phyloP scores from a whole-genome alignment of 2,113 vertebrate species.

The Morone saxatilis region DNA sequence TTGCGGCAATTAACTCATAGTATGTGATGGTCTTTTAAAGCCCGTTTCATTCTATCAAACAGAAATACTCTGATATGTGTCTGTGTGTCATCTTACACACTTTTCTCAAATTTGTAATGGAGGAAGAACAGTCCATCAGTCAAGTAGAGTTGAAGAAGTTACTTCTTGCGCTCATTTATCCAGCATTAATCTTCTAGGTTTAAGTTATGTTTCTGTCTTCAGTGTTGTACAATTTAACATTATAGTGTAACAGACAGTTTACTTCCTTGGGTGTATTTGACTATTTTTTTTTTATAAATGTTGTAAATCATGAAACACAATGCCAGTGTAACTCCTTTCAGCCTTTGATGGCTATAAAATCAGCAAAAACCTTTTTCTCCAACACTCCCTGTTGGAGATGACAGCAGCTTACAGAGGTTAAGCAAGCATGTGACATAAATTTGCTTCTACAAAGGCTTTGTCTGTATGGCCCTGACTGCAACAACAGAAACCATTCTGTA shows the following conservation, averaged over 20 bases:
- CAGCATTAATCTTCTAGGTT: too few species aligned
- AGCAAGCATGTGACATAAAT: neutral
- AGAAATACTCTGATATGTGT: neutral
- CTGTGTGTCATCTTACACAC: too few species aligned
- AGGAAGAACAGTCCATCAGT: too few species aligned
- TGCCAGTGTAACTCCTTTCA: neutral
- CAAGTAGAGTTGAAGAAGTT: neutral
- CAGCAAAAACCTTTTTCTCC: neutral
- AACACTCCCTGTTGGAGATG: neutral
- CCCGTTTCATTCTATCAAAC: too few species aligned
- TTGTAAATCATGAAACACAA: neutral
- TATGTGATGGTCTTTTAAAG: neutral
- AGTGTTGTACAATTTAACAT: too few species aligned
- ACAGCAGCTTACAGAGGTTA: neutral
- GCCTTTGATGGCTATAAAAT: too few species aligned
- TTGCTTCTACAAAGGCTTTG: neutral
- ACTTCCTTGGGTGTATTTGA: neutral
- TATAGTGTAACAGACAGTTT: neutral
- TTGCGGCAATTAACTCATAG: neutral
- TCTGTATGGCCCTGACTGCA: slow-evolving; percentile 17
- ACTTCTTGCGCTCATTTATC: too few species aligned
- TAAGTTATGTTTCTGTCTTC: neutral
- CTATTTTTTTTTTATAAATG: neutral
- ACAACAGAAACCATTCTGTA: neutral
- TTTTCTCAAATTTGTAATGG: neutral